Percentiles rank a stretch among this genome's conserved stretches.
These are phyloP conservation scores for Chelon labrosus DNA, from an alignment of 2,797 vertebrate species.

Conservation along the genomic window DNA sequence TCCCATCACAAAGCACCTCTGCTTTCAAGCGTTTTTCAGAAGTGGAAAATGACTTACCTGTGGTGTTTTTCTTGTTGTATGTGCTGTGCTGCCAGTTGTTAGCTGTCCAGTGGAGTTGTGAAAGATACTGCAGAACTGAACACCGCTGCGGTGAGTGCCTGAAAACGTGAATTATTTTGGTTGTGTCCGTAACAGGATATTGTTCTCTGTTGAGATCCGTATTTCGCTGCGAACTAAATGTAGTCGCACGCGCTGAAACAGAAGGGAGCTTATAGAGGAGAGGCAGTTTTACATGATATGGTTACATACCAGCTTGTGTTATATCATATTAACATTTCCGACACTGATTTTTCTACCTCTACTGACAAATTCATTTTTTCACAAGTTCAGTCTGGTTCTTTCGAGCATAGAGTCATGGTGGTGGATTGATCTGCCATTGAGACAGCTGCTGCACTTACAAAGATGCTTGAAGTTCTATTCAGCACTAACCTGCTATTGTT, in stretches of 20 bases:
- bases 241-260: background rate
- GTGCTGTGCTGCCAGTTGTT: conserved; percentile 11
- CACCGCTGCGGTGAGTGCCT: background rate
- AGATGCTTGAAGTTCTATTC: conserved; percentile 17
- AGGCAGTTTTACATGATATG: conserved; percentile 3
- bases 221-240: conserved; percentile 11
- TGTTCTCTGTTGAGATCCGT: background rate
- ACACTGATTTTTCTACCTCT: conserved; percentile 15
- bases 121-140: background rate
- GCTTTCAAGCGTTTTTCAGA: conserved; percentile 23
- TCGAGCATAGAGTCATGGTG: conserved; percentile 41
- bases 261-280: background rate
- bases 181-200: conserved; percentile 7
- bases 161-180: background rate
- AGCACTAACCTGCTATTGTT: conserved; percentile 18
- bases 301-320: conserved; percentile 3
- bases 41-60: conserved; percentile 12
- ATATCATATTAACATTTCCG: conserved; percentile 20
- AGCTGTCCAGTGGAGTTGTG: background rate
- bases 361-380: conserved; percentile 28
- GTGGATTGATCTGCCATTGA: conserved; percentile 54
- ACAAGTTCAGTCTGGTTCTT: conserved; percentile 50
- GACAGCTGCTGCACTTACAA: conserved; percentile 27
- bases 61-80: conserved; percentile 16
- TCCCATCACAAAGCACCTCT: conserved; percentile 13